Percentiles rank a stretch among this genome's conserved stretches.
These are phyloP conservation scores for Tenthredo notha DNA, from an alignment of 2,888 invertebrate genomes.

Conservation along the genomic window DNA sequence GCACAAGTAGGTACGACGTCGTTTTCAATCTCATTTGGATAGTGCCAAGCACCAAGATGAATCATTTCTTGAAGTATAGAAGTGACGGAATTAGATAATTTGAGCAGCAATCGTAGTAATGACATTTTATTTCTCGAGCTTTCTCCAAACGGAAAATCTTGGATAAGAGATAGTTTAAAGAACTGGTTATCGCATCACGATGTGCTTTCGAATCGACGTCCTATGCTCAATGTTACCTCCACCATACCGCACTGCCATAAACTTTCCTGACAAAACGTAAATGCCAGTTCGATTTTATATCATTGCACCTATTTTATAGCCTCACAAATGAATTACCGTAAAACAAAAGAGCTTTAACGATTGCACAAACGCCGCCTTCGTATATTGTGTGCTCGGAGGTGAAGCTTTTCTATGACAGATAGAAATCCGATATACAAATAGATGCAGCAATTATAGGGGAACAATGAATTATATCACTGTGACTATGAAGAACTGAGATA, in stretches of 20 bases:
- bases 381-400: not conserved
- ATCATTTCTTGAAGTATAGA: no score
- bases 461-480: not conserved
- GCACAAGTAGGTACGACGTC: no score
- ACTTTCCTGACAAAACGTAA: not conserved
- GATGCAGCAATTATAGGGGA: not conserved
- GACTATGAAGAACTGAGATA: not conserved
- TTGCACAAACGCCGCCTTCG: not conserved
- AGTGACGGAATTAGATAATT: not conserved
- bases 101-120: not conserved
- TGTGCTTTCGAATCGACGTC: not conserved
- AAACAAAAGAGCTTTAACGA: slow-evolving; percentile 11
- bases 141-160: not conserved
- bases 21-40: no score
- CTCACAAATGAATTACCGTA: not conserved
- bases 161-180: slow-evolving; percentile 6
- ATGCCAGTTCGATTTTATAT: not conserved
- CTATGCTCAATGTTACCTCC: not conserved
- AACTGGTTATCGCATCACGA: not conserved
- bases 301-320: not conserved
- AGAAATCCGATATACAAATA: slow-evolving; percentile 4
- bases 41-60: no score
- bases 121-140: not conserved
- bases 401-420: not conserved
- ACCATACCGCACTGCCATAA: not conserved